Conservation (phyloP, 2,888 invertebrate genomes). For the Galeopsomyia nigrocyanea region DNA sequence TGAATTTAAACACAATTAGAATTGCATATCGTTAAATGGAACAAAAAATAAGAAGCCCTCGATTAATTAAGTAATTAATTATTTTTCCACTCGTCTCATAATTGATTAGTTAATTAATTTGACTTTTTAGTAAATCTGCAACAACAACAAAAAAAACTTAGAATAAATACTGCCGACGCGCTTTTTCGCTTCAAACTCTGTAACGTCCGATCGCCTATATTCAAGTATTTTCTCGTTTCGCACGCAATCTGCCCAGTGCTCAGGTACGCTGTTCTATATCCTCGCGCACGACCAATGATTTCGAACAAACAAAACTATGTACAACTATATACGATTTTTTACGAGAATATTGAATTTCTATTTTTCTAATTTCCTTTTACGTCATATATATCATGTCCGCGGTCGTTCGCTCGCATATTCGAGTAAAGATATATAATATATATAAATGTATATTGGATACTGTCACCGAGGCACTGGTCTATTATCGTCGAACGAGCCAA, state of each 20-base stretch:
- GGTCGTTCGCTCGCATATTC: slow-evolving; percentile 11
- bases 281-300: slow-evolving; percentile 21
- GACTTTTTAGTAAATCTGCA: slow-evolving; percentile 58
- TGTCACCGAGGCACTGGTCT: background rate
- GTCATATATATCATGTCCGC: slow-evolving; percentile 26
- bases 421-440: no score
- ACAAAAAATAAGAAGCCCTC: background rate
- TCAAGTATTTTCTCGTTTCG: slow-evolving; percentile 23
- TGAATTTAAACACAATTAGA: slow-evolving; percentile 37
- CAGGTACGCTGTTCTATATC: background rate
- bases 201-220: slow-evolving; percentile 38
- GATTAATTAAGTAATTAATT: slow-evolving; percentile 39
- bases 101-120: slow-evolving; percentile 55
- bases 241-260: slow-evolving; percentile 7
- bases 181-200: slow-evolving; percentile 59
- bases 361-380: slow-evolving; percentile 48
- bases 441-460: no score
- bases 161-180: slow-evolving; percentile 59
- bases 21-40: slow-evolving; percentile 44
- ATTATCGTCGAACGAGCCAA: slow-evolving; percentile 28
- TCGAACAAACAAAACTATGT: slow-evolving; percentile 32
- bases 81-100: slow-evolving; percentile 40
- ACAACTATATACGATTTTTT: slow-evolving; percentile 43
- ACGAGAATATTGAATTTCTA: slow-evolving; percentile 47
- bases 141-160: slow-evolving; percentile 47